A percentile compares a stretch with the other conserved stretches of the same genome.
These are phyloP conservation scores for Megathymus violae DNA, from an alignment of 1,140 invertebrate species.

Conservation along the genomic window DNA sequence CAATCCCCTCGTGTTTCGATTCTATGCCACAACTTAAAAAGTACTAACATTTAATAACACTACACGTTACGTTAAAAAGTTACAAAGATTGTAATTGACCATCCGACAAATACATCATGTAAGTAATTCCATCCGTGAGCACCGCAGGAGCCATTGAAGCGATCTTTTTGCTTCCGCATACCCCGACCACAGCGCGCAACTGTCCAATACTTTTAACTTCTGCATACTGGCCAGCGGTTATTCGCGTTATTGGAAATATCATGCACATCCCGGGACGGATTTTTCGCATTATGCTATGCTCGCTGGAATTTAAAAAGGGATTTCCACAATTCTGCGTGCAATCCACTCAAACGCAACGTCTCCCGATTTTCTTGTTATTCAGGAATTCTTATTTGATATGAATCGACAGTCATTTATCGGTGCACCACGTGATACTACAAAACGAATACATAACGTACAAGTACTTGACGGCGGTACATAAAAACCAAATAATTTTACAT, in stretches of 20 bases:
- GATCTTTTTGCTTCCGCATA: conserved; percentile 20
- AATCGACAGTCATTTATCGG: not conserved
- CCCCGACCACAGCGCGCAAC: conserved; percentile 21
- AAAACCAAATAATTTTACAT: conserved; percentile 8
- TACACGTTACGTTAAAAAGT: not conserved
- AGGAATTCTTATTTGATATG: not conserved
- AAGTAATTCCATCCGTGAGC: not conserved
- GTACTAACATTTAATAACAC: too few species aligned
- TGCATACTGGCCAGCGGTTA: conserved; percentile 27
- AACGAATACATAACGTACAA: too few species aligned
- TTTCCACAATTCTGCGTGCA: conserved; percentile 7
- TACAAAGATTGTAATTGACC: conserved; percentile 4
- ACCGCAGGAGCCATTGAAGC: conserved; percentile 17
- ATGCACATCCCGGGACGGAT: conserved; percentile 24
- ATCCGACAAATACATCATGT: not conserved
- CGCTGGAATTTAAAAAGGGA: conserved; percentile 14
- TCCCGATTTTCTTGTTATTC: conserved; percentile 3
- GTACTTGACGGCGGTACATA: not conserved
- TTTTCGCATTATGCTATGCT: conserved; percentile 23
- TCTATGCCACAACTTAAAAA: too few species aligned
- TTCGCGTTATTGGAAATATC: conserved; percentile 33
- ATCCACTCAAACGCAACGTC: conserved; percentile 2
- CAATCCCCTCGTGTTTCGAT: too few species aligned
- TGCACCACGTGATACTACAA: too few species aligned
- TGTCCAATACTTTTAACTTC: conserved; percentile 34